phyloP scores from a whole-genome alignment of 2,888 invertebrate species.

The Notodonta ziczac region DNA sequence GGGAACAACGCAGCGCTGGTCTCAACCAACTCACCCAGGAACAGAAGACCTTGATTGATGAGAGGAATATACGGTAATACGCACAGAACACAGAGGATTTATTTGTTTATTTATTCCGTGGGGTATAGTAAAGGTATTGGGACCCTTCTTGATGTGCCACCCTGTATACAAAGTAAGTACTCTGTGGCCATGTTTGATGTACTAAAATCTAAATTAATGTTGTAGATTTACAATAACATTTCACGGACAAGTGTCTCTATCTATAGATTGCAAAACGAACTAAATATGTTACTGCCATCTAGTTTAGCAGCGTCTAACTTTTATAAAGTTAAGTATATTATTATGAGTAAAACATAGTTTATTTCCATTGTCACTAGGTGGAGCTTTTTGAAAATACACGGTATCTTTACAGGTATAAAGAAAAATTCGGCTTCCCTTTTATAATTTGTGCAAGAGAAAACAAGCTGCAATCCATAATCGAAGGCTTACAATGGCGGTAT shows the following conservation, averaged over 20 bases:
- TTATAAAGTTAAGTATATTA: neutral
- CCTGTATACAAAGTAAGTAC: too few relatives aligned
- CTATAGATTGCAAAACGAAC: too few relatives aligned
- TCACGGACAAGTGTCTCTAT: too few relatives aligned
- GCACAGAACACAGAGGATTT: too few relatives aligned
- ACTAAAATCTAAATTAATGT: too few relatives aligned
- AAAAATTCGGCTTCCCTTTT: conserved; percentile 88
- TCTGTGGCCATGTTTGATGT: too few relatives aligned
- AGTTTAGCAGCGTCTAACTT: neutral
- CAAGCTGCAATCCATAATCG: conserved; percentile 84
- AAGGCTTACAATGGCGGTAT: conserved; percentile 81
- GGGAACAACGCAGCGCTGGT: conserved; percentile 84
- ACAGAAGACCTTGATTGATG: conserved; percentile 78
- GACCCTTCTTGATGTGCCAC: too few relatives aligned
- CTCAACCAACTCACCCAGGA: conserved; percentile 79
- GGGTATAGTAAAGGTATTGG: too few relatives aligned
- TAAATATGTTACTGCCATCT: conserved; percentile 27
- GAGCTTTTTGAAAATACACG: neutral
- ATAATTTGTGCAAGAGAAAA: conserved; percentile 88
- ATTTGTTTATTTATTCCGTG: too few relatives aligned
- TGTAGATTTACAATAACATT: too few relatives aligned
- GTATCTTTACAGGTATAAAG: conserved; percentile 82
- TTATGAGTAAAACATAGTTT: neutral
- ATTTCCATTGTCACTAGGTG: conserved; percentile 1
- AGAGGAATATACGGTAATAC: conserved; percentile 60